Evolutionary conservation across 1,140 invertebrate species (phyloP).

Genomic region (Drosophila pseudoananassae): DNA sequence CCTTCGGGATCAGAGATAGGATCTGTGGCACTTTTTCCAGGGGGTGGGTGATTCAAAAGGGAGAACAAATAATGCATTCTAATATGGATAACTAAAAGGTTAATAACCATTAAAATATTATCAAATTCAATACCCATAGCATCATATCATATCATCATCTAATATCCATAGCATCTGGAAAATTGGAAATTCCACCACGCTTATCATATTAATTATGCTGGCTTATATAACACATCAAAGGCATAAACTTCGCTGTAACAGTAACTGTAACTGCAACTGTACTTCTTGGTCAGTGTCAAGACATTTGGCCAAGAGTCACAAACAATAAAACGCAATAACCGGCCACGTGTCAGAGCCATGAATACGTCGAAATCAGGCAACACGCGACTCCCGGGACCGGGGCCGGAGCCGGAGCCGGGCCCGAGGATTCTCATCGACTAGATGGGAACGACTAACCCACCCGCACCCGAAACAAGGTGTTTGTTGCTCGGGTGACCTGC

Average conservation of each 20-base stretch:
- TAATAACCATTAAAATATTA: background rate
- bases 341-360: slow-evolving; percentile 52
- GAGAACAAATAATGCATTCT: too few relatives aligned
- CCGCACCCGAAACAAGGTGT: slow-evolving; percentile 52
- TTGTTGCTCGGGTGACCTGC: slow-evolving; percentile 51
- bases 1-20: background rate
- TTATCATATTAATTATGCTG: background rate
- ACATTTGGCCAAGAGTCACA: slow-evolving; percentile 23
- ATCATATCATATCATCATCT: too few relatives aligned
- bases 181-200: too few relatives aligned
- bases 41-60: background rate
- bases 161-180: too few relatives aligned
- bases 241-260: slow-evolving; percentile 28
- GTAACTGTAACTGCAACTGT: slow-evolving; percentile 37
- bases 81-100: too few relatives aligned
- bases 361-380: slow-evolving; percentile 49
- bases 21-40: background rate
- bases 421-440: background rate
- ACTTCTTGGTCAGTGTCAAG: slow-evolving; percentile 13
- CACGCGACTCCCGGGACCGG: slow-evolving; percentile 32
- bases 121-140: too few relatives aligned
- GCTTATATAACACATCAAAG: slow-evolving; percentile 1
- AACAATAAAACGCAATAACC: slow-evolving; percentile 47
- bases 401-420: too few relatives aligned
- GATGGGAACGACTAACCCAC: slow-evolving; percentile 15